Conservation (phyloP, 2,797 vertebrate species). For the Danionella dracula region DNA sequence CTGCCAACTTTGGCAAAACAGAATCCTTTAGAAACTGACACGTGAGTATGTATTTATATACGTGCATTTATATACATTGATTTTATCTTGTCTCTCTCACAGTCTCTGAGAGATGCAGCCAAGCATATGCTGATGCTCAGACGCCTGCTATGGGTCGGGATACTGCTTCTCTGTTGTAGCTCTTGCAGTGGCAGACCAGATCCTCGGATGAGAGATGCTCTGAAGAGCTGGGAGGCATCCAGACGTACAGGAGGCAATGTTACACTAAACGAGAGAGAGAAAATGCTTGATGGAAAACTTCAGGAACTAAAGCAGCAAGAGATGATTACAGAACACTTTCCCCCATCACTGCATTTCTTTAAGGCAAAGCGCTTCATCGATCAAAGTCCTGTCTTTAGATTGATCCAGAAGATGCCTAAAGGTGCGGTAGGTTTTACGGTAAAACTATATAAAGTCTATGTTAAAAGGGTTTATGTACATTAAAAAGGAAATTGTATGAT, state of each 20-base stretch:
- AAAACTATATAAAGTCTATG: not conserved
- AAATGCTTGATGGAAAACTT: conserved; percentile 63
- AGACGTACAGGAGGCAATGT: conserved; percentile 67
- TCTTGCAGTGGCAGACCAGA: conserved; percentile 51
- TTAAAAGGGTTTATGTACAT: too few relatives aligned
- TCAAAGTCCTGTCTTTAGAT: conserved; percentile 55
- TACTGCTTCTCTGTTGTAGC: conserved; percentile 41
- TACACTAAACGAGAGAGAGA: conserved; percentile 61
- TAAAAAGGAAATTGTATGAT: too few relatives aligned
- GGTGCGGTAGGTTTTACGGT: conserved; percentile 38
- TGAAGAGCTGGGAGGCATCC: conserved; percentile 62
- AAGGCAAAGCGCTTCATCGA: conserved; percentile 68
- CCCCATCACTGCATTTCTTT: conserved; percentile 89
- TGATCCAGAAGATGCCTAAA: conserved; percentile 73
- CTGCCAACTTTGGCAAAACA: too few relatives aligned
- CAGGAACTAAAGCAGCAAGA: conserved; percentile 70
- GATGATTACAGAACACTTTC: conserved; percentile 60
- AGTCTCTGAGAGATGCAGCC: not conserved
- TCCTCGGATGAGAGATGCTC: conserved; percentile 58
- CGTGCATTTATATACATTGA: too few relatives aligned
- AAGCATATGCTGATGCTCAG: not conserved
- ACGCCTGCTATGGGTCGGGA: not conserved
- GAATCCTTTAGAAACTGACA: too few relatives aligned
- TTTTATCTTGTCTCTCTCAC: not conserved
- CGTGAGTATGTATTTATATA: too few relatives aligned